Base-by-base conservation (phyloP, 2,888 invertebrate genomes). In the Hirtodrosophila cameraria region DNA sequence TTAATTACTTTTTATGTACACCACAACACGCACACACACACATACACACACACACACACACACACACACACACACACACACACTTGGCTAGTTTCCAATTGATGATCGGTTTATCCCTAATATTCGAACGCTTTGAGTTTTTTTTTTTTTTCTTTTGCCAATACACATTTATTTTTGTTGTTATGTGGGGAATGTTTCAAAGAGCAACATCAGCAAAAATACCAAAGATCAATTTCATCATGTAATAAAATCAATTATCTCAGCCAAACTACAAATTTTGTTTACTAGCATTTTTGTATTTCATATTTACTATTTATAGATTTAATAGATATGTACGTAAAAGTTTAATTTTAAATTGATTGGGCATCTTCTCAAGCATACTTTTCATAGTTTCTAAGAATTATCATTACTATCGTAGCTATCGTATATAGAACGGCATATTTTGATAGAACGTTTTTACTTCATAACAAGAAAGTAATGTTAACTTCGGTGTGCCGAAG, bases 1-100 rank as follows among this genome's bases (percentile, higher is more conserved):
- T 86, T 77, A 86, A 86, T 86, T 84, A 86, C 86, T 81, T 77
- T 84, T 65, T 59, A 65, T 55, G 57, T 50, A 38, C 53, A 49
- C 31, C 33, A 39, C 42, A 46, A 23, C 30, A 57, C 41, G 55
- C 30, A 30, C 43, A 43, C 43, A 57, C 41, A 60, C 30, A 30
- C 43, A 43, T 2, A n/a, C 9, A 9, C 12, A 50, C 31, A 38
- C 45, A 45, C 41, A 20, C 28, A 46, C 49, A 46, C 31, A 18
- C 16, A 33, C 9, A 3, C 9, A 9, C 16, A 20, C 8, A 43
- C 5, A n/a, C 9, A 9, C 12, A 57, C 41, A 60, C 30, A 30
- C 43, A 43, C 43, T 76, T 76, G 76, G 77, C 73, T 13, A n/a
- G 1, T 4, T 15, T 45, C 77, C 73, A 76, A 76, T 31, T 49